Evolutionary conservation across 1,140 invertebrate species (phyloP).

Genomic region (Pogonomyrmex californicus): DNA sequence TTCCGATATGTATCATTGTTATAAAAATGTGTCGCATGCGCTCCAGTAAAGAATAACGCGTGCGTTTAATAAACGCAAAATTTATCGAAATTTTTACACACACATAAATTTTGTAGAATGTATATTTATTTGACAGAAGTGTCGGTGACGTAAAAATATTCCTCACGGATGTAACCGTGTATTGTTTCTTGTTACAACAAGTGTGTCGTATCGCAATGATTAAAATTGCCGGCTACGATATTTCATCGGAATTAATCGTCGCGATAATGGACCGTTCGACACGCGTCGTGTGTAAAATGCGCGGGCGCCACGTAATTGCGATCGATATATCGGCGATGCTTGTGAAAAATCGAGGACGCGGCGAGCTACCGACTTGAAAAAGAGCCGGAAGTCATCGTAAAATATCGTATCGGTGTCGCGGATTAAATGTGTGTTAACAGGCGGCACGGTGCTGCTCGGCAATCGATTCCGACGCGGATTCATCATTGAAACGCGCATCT

Average conservation of each 20-base stretch:
- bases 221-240: slow-evolving; percentile 6
- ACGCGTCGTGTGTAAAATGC: slow-evolving; percentile 40
- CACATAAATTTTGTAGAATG: not conserved
- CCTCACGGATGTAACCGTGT: too few species aligned
- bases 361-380: slow-evolving; percentile 39
- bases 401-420: slow-evolving; percentile 42
- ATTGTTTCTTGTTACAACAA: slow-evolving; percentile 20
- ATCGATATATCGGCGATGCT: slow-evolving; percentile 43
- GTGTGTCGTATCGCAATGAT: not conserved
- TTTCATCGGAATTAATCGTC: slow-evolving; percentile 48
- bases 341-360: slow-evolving; percentile 49
- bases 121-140: slow-evolving; percentile 12
- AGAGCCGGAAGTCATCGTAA: slow-evolving; percentile 51
- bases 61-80: not conserved
- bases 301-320: slow-evolving; percentile 48
- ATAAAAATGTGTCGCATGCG: slow-evolving; percentile 13
- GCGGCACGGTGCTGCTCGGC: not conserved
- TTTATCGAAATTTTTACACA: not conserved
- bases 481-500: slow-evolving; percentile 62
- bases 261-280: slow-evolving; percentile 57
- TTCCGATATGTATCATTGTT: not conserved
- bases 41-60: not conserved
- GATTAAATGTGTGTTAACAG: slow-evolving; percentile 62
- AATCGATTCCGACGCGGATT: slow-evolving; percentile 55
- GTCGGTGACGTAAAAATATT: not conserved